phyloP scores from a whole-genome alignment of 2,888 invertebrate species.

The Hemicrepidius hirtus region DNA sequence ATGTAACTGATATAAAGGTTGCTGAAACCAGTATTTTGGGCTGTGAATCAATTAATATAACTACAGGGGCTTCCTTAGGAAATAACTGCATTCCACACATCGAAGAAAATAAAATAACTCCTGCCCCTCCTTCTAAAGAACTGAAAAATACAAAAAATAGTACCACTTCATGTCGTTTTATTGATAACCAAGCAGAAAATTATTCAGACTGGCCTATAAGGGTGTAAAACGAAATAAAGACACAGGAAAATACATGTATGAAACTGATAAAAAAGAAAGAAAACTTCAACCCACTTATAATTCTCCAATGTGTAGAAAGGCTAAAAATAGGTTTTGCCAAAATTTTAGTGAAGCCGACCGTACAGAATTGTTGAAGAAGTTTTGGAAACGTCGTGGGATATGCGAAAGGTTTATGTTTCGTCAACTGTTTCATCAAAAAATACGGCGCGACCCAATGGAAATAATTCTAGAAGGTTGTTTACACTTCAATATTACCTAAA shows the following conservation, averaged over 20 bases:
- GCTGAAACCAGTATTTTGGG: too few species aligned
- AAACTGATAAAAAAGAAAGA: not conserved
- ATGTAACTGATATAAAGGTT: too few species aligned
- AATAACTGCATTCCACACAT: too few species aligned
- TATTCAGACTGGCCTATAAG: slow-evolving; percentile 1
- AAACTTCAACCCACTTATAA: not conserved
- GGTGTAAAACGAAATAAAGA: slow-evolving; percentile 3
- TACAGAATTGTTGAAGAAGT: not conserved
- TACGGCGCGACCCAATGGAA: not conserved
- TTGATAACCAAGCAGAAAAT: too few species aligned
- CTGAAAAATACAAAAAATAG: too few species aligned
- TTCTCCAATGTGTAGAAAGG: not conserved
- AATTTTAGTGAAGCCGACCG: not conserved
- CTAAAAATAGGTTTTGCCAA: not conserved
- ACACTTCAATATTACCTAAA: not conserved
- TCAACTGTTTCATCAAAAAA: not conserved
- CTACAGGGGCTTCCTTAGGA: too few species aligned
- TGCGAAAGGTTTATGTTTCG: not conserved
- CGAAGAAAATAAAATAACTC: too few species aligned
- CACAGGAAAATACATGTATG: too few species aligned
- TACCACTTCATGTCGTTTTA: too few species aligned
- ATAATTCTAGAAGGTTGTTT: not conserved
- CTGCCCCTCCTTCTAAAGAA: too few species aligned
- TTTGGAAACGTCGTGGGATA: not conserved
- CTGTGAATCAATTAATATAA: too few species aligned